Evolutionary conservation across 2,797 vertebrate species (phyloP), one percentile per base, ranked within the genome.

Genomic region (Threskiornis aethiopicus): DNA sequence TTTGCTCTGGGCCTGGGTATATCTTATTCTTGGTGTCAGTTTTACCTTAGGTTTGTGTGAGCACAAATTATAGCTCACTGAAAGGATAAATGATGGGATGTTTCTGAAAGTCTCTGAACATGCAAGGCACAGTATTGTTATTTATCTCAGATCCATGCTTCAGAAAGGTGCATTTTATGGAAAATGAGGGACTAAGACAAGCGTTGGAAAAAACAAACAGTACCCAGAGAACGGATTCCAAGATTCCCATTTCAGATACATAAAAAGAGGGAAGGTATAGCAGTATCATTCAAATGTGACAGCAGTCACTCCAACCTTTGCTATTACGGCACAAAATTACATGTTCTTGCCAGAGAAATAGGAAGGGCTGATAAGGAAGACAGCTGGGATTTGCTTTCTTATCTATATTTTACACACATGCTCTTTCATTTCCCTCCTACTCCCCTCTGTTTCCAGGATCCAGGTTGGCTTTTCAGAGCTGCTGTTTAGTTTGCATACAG

Each of bases 321-420:
- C 96, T 97, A 97, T 97, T 97, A 90, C 69, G 3, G 96, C 92
- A 96, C 96, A 92, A 96, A 97, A 97, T 97, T 96, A 95, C 94
- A 97, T 93, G 96, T 96, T 96, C 96, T 81, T 90, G 91, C 96
- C 86, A 69, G 96, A 72, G 95, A 97, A 97, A 96, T 96, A 97
- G 93, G 94, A 95, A 95, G 71, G 62, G 89, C 95, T 97, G 97
- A 97, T 97, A 97, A 97, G 94, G 86, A 42, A 75, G 96, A 95
- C 98, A 98, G 99, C 98, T 98, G 98, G 98, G 98, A 98, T 98
- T 98, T 98, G 97, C 97, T 97, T 97, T 97, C 99, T 99, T 99
- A 99, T 99, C 99, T 99, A 61, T 98, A 97, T 93, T 98, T 98
- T 98, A 97, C 99, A 99, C 98, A 98, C 98, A 95, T 93, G 97